Evolutionary conservation across 2,113 vertebrate genomes (phyloP), one percentile per base, ranked within the genome.

Genomic region (Thinocorus orbignyianus): DNA sequence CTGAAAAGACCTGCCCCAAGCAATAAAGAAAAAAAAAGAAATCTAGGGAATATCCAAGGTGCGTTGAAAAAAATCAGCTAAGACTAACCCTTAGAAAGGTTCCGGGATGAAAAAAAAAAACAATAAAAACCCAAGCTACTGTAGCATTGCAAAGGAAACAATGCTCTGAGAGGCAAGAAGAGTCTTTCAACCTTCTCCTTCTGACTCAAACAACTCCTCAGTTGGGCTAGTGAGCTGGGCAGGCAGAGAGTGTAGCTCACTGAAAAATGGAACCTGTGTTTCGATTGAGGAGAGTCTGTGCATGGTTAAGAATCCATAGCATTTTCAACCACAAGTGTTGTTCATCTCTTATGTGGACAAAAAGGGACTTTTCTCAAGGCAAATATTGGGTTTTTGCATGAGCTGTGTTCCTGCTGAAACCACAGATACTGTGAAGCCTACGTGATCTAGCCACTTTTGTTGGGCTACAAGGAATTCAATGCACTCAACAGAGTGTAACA

Each of bases 401-500:
- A 78, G 17, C n/a, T 78, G 46, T 42, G 84, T 90, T 93, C 72
- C 55, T 95, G 18, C 61, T 83, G 86, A 89, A 93, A 58, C 70
- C 35, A 81, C 39, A 13, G 26, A 94, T 87, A 62, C 72, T 84
- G 89, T 39, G 64, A 69, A 88, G 72, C 58, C 78, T 83, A 33
- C 14, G 9, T 83, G 82, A 90, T 82, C 66, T 88, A 62, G 5
- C 62, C 90, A 42, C 80, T 97, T 89, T 88, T 70, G 54, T 66
- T 95, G 89, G 88, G 31, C 87, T 96, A 24, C 57, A 76, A 93
- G 81, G 66, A 98, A 96, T 94, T 90, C 82, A 95, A 20, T 77
- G 71, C 60, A 89, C 33, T 92, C 28, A 7, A 82, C 76, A 89
- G 90, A 65, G 46, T 94, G 55, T 68, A 94, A 92, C 81, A 86